A percentile compares a stretch with the other conserved stretches of the same genome.
Evolutionary conservation across 1,140 invertebrate species (phyloP).

Genomic region (Magallana ariakensis): DNA sequence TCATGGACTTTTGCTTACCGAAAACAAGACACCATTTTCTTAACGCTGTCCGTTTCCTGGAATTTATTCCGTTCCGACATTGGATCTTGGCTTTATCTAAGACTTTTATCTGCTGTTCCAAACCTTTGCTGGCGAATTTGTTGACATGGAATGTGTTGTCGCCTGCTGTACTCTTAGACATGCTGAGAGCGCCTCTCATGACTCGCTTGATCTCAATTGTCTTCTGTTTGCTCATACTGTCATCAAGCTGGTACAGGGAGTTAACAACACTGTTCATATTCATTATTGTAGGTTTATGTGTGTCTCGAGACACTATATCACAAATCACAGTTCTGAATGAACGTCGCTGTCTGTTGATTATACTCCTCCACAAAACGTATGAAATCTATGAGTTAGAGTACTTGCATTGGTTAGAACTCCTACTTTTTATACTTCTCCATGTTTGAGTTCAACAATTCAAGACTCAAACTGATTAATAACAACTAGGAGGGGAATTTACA

Average conservation of each 20-base stretch:
- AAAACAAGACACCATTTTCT: slow-evolving; percentile 64
- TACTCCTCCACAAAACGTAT: neutral
- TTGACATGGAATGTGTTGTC: slow-evolving; percentile 63
- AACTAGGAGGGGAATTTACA: neutral
- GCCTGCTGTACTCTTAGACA: slow-evolving; percentile 62
- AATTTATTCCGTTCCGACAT: slow-evolving; percentile 53
- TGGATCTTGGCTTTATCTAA: slow-evolving; percentile 56
- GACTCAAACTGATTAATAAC: slow-evolving; percentile 9
- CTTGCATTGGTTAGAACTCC: neutral
- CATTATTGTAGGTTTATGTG: neutral
- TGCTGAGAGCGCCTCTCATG: slow-evolving; percentile 64
- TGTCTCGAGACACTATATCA: neutral
- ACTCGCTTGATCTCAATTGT: slow-evolving; percentile 61
- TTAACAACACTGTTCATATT: slow-evolving; percentile 51
- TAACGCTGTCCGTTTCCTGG: slow-evolving; percentile 60
- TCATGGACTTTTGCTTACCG: slow-evolving; percentile 60
- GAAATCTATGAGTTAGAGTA: neutral
- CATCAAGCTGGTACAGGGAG: slow-evolving; percentile 58
- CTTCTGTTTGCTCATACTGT: slow-evolving; percentile 59
- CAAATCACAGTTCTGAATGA: neutral
- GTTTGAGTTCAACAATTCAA: neutral
- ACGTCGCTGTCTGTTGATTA: neutral
- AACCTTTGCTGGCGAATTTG: slow-evolving; percentile 60
- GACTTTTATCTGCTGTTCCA: slow-evolving; percentile 54
- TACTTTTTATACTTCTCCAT: neutral